Evolutionary conservation across 2,113 vertebrate species (phyloP), one percentile per base, ranked within the genome.

Genomic region (Otocyon megalotis): DNA sequence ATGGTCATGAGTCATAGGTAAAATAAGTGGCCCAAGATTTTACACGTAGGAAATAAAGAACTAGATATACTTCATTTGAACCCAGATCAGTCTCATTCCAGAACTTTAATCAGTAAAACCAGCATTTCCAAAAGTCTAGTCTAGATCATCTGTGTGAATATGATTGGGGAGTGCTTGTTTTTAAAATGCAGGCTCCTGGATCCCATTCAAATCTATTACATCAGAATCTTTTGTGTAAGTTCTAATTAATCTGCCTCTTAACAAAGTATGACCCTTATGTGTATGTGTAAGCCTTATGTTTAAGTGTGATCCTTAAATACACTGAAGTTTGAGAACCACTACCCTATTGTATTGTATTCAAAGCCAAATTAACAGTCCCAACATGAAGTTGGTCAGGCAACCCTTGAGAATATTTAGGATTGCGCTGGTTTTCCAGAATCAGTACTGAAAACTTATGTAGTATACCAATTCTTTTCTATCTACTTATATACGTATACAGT

Each of bases 1-100:
- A 62, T 54, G 26, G 80, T 62, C 32, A 32, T 50, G 14, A 84
- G 54, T 4, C 24, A 56, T 15, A 83, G 22, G 15, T 56, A 77
- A 65, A 83, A 58, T 69, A 48, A 60, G 11, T 84, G 72, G 11
- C 11, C 53, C 50, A 69, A 69, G 20, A 24, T 58, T 83, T 85
- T 90, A 77, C 43, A 84, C 60, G 14, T 69, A 85, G 53, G 54
- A 96, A 84, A 80, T 53, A 58, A 93, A 93, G 53, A 90, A 60
- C 22, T 50, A 32, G 32, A 19, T 54, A 16, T 37, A 65, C 48
- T 88, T 82, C 50, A 67, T 50, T 53, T 83, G 53, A 69, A 77
- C 30, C 30, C 50, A 60, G 8, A 56, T 74, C 7, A 20, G 20
- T 58, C 56, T 67, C 50, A 67, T 58, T 74, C 13, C 17, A 77